Percentiles rank a stretch among this genome's conserved stretches.
phyloP scores from a whole-genome alignment of 23 tunicate species.

The Styela clava region DNA sequence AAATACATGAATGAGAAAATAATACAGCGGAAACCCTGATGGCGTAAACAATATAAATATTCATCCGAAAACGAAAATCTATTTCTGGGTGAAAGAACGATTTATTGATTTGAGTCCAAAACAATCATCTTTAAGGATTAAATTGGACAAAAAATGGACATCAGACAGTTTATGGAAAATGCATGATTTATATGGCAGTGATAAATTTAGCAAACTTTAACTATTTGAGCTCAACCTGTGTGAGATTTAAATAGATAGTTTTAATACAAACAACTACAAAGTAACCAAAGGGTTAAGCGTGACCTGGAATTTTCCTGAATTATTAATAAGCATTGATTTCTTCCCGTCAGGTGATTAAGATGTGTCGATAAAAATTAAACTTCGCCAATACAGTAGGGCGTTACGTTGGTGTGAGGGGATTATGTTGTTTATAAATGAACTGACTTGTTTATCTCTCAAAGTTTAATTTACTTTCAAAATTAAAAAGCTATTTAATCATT shows the following conservation, averaged over 20 bases:
- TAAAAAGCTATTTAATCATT: too few species aligned
- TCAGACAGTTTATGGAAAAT: background rate
- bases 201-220: background rate
- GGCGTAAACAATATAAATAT: background rate
- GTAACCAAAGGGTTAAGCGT: background rate
- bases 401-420: background rate
- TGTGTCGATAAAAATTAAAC: background rate
- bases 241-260: too few species aligned
- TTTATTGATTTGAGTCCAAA: background rate
- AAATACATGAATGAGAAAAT: too few species aligned
- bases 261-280: too few species aligned
- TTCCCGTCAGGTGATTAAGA: background rate
- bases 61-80: background rate
- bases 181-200: background rate
- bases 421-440: background rate
- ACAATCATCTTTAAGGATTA: background rate
- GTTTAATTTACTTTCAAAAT: too few species aligned
- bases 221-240: too few species aligned
- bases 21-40: too few species aligned
- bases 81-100: background rate
- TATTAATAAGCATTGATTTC: background rate
- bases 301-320: background rate
- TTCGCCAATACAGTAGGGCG: background rate
- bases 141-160: background rate
- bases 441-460: too few species aligned